These are phyloP conservation scores for Platycercus adscitus DNA, from an alignment of 2,113 vertebrate species.

Conservation along the genomic window DNA sequence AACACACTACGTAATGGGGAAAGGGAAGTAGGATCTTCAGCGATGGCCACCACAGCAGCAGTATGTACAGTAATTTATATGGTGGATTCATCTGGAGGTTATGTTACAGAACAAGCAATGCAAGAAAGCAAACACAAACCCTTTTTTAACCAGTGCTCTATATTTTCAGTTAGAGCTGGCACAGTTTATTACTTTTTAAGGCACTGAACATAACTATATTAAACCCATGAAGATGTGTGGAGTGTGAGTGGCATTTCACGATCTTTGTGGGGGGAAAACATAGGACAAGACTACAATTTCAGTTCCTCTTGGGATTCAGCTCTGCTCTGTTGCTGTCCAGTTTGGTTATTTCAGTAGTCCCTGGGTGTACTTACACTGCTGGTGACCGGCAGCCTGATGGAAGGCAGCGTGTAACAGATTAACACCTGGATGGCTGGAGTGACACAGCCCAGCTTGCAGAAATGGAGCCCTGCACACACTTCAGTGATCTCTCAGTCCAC, in stretches of 20 bases:
- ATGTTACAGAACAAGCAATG: background rate
- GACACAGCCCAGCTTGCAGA: background rate
- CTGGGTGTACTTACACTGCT: accelerated
- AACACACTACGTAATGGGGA: background rate
- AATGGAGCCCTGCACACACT: background rate
- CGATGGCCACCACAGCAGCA: background rate
- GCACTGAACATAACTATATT: background rate
- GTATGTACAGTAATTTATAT: background rate
- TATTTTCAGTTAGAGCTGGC: background rate
- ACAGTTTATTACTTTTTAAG: background rate
- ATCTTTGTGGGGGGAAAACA: background rate
- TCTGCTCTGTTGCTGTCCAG: background rate
- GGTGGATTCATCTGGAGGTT: background rate
- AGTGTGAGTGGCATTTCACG: background rate
- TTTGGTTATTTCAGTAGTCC: accelerated
- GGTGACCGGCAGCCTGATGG: background rate
- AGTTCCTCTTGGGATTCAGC: background rate
- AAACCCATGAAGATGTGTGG: accelerated
- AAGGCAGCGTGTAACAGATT: background rate
- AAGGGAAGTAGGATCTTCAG: background rate
- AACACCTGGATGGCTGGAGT: background rate
- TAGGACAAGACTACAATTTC: background rate
- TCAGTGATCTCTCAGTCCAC: background rate
- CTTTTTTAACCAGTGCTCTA: background rate
- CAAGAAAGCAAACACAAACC: background rate